These are phyloP conservation scores for Bombus turneri DNA, from an alignment of 1,140 invertebrate species.

Conservation along the genomic window DNA sequence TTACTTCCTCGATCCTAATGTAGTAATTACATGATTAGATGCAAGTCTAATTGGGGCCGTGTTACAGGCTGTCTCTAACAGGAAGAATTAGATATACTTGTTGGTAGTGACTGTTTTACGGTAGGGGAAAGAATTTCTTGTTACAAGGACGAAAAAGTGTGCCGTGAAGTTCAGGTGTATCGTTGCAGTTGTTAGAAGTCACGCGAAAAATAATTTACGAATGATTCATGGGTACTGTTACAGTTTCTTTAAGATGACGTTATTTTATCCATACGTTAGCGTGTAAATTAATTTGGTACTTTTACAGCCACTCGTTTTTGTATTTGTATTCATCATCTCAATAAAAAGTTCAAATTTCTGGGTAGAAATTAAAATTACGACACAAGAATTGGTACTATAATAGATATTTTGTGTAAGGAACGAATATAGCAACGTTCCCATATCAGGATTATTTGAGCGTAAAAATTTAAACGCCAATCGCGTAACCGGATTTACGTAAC, in stretches of 20 bases:
- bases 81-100: neutral
- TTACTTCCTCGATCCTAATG: neutral
- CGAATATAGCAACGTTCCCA: neutral
- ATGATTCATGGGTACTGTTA: neutral
- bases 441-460: neutral
- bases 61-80: neutral
- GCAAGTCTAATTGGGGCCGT: neutral
- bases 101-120: neutral
- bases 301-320: too few relatives aligned
- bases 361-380: too few relatives aligned
- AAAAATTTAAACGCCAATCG: constrained; percentile 38
- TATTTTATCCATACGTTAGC: too few relatives aligned
- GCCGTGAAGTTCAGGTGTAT: neutral
- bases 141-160: neutral
- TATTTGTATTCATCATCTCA: too few relatives aligned
- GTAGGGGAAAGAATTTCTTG: neutral
- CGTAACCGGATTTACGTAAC: constrained; percentile 50
- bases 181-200: neutral
- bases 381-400: too few relatives aligned
- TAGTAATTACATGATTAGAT: neutral
- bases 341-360: too few relatives aligned
- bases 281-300: too few relatives aligned
- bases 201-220: neutral
- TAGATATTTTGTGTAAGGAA: neutral
- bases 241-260: too few relatives aligned